These are phyloP conservation scores for Botia almorhae DNA, from an alignment of 2,797 vertebrate species.

Conservation along the genomic window DNA sequence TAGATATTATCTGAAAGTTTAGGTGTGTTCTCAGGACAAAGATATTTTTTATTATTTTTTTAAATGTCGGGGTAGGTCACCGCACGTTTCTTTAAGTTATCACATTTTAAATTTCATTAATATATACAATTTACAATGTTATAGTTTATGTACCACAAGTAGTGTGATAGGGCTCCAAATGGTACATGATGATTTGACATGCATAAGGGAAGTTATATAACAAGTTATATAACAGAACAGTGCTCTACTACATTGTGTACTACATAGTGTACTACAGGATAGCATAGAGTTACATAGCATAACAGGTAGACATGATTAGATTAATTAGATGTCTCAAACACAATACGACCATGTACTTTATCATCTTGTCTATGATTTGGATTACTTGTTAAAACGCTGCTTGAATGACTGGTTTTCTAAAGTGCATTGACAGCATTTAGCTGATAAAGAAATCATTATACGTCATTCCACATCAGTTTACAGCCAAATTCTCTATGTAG, in stretches of 20 bases:
- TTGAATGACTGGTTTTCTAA: slow-evolving; percentile 29
- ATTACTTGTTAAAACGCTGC: not conserved
- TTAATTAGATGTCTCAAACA: not conserved
- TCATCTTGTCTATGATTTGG: not conserved
- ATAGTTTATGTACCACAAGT: not conserved
- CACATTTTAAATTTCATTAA: no score
- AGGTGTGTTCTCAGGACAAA: no score
- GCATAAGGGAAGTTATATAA: not conserved
- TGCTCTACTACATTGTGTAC: not conserved
- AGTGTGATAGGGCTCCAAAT: not conserved
- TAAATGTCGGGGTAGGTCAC: no score
- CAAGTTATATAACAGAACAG: slow-evolving; percentile 13
- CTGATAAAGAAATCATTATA: not conserved
- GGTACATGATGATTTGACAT: slow-evolving; percentile 5
- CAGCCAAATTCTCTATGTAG: slow-evolving; percentile 28
- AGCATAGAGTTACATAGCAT: not conserved
- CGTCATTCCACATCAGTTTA: slow-evolving; percentile 6
- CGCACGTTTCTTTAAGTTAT: not conserved
- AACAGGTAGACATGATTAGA: not conserved
- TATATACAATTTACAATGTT: not conserved
- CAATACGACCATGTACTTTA: not conserved
- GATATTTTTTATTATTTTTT: no score
- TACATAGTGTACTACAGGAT: not conserved
- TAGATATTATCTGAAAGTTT: no score
- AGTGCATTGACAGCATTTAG: not conserved